Evolutionary conservation across 2,888 invertebrate species (phyloP), one percentile per base, ranked within the genome.

Genomic region (Drosophila sordidapex): DNA sequence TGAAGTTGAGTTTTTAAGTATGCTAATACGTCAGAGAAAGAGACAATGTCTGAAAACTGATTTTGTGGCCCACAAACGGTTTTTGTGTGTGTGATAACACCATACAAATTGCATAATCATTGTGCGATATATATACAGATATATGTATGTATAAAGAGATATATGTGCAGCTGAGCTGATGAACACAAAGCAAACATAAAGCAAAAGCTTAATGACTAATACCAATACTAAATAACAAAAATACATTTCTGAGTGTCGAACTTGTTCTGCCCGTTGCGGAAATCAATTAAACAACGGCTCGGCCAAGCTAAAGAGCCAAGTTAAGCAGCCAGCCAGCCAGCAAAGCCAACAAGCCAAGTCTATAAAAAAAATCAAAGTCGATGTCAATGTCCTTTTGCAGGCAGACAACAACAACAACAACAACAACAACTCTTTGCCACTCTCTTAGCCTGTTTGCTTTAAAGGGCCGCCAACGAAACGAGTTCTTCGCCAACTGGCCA

Each of bases 381-480:
- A 58, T 59, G 74, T 80, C 80, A 80, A 77, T 80, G 80, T 80
- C 80, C 80, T 80, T 79, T 80, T 29, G 69, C 60, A 40, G 62
- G 27, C 60, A 51, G 36, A 49, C 64, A 58, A 35, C 46, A 46
- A 46, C 21, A 21, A n/a, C 10, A 21, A 13, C 6, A 18, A 36
- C 36, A 18, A 46, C 25, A 46, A 8, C 25, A 25, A 46, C 46
- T 25, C 46, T 21, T 46, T 7, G 46, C 43, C 53, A 21, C 18
- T 38, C 65, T 33, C 40, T 43, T 29, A 21, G 56, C 60, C 49
- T 31, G 63, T 64, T 65, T 8, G 56, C 56, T 52, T 49, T 48
- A 56, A 61, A 69, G 56, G 69, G 63, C 59, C 48, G 40, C n/a
- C 25, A 15, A 11, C 29, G 25, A 74, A 74, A 69, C 68, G 46